Evolutionary conservation across 1,140 invertebrate genomes (phyloP).

Genomic region (Dendroctonus ponderosae): DNA sequence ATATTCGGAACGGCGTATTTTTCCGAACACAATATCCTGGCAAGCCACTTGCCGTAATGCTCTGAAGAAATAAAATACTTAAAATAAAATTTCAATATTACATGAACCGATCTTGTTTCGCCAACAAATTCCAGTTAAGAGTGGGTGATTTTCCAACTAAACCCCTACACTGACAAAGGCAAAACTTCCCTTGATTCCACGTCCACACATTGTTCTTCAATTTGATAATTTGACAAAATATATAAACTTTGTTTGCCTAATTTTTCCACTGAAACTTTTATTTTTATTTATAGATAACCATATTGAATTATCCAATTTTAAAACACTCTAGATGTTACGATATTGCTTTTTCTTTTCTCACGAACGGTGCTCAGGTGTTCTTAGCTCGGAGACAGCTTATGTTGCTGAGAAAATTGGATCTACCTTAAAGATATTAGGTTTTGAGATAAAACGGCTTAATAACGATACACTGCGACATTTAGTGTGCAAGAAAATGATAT

Average conservation of each 20-base stretch:
- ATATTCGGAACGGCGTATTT: too few species aligned
- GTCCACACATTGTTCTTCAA: background rate
- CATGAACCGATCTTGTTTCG: too few species aligned
- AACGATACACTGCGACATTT: constrained; percentile 17
- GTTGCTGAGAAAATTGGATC: constrained; percentile 11
- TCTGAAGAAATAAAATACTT: too few species aligned
- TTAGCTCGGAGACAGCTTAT: constrained; percentile 2
- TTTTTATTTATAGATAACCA: background rate
- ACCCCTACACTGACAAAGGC: background rate
- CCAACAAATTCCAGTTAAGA: too few species aligned
- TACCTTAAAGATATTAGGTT: constrained; percentile 11
- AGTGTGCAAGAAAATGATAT: constrained; percentile 10
- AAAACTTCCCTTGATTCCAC: background rate
- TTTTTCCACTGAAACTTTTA: background rate
- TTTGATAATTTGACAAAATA: background rate
- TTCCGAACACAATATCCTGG: too few species aligned
- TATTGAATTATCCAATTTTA: background rate
- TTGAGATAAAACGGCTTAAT: constrained; percentile 12
- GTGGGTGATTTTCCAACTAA: too few species aligned
- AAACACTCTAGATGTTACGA: background rate
- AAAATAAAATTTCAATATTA: too few species aligned
- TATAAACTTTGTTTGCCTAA: background rate
- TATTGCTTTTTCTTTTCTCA: background rate
- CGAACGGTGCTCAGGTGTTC: constrained; percentile 9
- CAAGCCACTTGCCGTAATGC: too few species aligned